phyloP scores from a whole-genome alignment of 2,797 vertebrate genomes.

The Eospalax fontanierii region DNA sequence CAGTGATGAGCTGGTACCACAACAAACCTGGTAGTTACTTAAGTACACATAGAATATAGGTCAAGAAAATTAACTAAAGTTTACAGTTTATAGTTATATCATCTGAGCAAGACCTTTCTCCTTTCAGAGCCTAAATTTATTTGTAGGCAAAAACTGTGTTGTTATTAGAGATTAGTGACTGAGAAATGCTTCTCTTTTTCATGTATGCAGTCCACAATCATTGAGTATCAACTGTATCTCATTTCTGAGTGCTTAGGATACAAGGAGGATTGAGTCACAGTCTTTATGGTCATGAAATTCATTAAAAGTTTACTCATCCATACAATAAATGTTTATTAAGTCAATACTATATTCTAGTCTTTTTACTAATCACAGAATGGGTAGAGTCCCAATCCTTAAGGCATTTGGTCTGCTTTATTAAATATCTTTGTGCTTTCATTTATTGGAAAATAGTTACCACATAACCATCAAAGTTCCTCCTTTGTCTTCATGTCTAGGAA shows the following conservation, averaged over 20 bases:
- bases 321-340: not conserved
- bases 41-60: not conserved
- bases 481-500: not conserved
- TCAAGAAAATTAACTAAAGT: not conserved
- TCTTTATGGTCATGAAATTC: not conserved
- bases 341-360: not conserved
- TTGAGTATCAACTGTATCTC: not conserved
- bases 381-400: not conserved
- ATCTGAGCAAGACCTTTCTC: not conserved
- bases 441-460: not conserved
- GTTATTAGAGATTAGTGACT: conserved; percentile 22
- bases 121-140: not conserved
- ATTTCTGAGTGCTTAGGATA: not conserved
- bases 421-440: not conserved
- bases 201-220: not conserved
- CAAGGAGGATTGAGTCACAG: not conserved
- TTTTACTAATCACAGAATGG: not conserved
- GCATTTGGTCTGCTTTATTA: not conserved
- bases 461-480: not conserved
- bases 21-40: not conserved
- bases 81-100: not conserved
- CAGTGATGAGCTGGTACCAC: not conserved
- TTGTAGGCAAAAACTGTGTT: not conserved
- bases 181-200: not conserved
- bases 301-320: conserved; percentile 28